Evolutionary conservation across 2,888 invertebrate species (phyloP), one percentile per base, ranked within the genome.

Genomic region (Nysson spinosus): DNA sequence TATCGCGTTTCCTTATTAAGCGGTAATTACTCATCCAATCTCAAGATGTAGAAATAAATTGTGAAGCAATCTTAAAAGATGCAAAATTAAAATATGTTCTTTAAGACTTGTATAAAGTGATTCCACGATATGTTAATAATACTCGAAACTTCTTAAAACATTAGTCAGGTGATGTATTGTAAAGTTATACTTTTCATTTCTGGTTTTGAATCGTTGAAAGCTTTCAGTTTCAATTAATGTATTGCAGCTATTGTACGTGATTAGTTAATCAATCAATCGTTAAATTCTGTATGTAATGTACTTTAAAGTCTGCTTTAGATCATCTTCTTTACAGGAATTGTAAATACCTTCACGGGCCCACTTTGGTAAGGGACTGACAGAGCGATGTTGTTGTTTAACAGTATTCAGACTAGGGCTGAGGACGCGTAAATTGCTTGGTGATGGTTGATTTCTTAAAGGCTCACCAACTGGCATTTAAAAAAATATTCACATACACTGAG

Each of bases 351-450:
- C 84, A 89, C 90, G 87, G 55, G 90, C 89, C 90, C 90, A 90
- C 82, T 89, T 89, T 52, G 91, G 91, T 76, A 91, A 87, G 47
- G 91, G 90, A 83, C 90, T 90, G 83, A 89, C 81, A 56, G 89
- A 86, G 56, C 89, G 87, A 66, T 85, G 87, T 65, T 86, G 86
- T 46, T 83, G 83, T 78, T 83, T 82, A 78, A 72, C 75, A 68
- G 72, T 69, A 60, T 72, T 75, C 63, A 85, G 80, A 69, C 75
- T 74, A 56, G 89, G 88, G 77, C 88, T 88, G 65, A 88, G 83
- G 46, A 87, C 82, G 76, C 88, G 87, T 75, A 85, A 82, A 81
- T 87, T 87, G 78, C 87, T 84, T 56, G 89, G 87, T 55, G 83
- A 88, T 63, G 89, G 89, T 70, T 89, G 89, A 77, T 89, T 88